Conservation (phyloP, 2,113 vertebrate genomes). For the Brachirus orientalis region DNA sequence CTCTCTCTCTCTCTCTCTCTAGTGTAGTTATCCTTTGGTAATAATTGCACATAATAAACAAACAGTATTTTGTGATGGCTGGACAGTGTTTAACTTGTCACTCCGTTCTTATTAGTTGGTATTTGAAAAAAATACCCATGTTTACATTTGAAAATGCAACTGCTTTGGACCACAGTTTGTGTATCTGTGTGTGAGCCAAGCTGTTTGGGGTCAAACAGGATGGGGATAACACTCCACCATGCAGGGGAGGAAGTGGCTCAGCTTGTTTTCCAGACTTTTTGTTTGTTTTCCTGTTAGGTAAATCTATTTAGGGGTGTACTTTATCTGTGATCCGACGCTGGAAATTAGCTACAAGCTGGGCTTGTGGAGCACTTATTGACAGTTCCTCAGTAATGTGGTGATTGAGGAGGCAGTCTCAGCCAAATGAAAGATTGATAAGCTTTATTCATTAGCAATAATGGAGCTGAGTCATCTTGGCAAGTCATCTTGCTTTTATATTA, state of each 20-base stretch:
- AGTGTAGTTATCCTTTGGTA: conserved; percentile 7
- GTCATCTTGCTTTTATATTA: too few species aligned
- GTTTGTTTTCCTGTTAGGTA: conserved; percentile 76
- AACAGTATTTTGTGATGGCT: neutral
- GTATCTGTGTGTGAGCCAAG: conserved; percentile 37
- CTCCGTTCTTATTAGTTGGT: conserved; percentile 30
- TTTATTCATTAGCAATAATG: conserved; percentile 2
- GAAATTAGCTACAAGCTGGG: conserved; percentile 48
- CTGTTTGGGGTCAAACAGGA: conserved; percentile 68
- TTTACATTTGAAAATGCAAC: too few species aligned
- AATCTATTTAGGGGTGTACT: conserved; percentile 64
- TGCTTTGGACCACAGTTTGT: too few species aligned
- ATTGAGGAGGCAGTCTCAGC: conserved; percentile 26
- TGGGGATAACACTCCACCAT: conserved; percentile 43
- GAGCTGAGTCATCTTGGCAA: too few species aligned
- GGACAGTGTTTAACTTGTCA: conserved; percentile 1
- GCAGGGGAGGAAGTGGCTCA: conserved; percentile 70
- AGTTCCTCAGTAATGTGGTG: conserved; percentile 38
- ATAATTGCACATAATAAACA: neutral
- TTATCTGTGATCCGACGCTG: conserved; percentile 40
- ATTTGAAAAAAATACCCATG: conserved; percentile 12
- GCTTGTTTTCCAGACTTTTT: conserved; percentile 72
- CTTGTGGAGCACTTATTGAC: conserved; percentile 50
- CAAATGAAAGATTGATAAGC: conserved; percentile 43
- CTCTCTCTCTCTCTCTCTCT: neutral